phyloP scores from a whole-genome alignment of 1,140 invertebrate species.

The Whitmania pigra region DNA sequence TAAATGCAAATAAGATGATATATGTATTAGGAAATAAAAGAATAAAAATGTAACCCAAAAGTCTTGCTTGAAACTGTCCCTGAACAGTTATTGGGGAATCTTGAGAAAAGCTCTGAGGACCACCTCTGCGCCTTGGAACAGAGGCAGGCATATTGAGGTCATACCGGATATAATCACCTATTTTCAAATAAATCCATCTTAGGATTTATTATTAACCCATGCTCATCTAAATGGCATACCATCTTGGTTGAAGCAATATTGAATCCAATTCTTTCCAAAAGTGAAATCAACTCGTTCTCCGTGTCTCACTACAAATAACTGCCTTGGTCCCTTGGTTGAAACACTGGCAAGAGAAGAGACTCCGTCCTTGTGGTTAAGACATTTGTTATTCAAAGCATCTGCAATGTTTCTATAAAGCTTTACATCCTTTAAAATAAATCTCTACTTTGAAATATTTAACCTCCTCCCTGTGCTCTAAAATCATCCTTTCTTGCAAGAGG shows the following conservation, averaged over 20 bases:
- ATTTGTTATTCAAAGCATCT: too few species aligned
- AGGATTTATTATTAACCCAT: neutral
- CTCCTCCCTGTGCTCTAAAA: too few species aligned
- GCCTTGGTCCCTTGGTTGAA: conserved; percentile 36
- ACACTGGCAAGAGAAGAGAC: conserved; percentile 4
- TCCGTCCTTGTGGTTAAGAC: neutral
- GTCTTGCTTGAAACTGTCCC: conserved; percentile 42
- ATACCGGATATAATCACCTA: conserved; percentile 55
- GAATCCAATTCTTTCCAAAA: conserved; percentile 68
- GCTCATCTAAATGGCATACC: conserved; percentile 40
- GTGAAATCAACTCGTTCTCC: conserved; percentile 81
- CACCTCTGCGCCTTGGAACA: conserved; percentile 48
- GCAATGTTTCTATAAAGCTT: too few species aligned
- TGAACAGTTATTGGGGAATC: conserved; percentile 78
- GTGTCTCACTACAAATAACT: conserved; percentile 67
- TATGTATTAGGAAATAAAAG: neutral
- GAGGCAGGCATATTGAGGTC: conserved; percentile 77
- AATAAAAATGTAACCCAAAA: conserved; percentile 51
- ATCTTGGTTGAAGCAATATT: conserved; percentile 67
- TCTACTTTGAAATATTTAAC: too few species aligned
- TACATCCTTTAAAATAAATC: too few species aligned
- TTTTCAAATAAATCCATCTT: neutral
- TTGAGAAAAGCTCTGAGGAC: conserved; percentile 56
- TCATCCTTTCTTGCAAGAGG: too few species aligned
- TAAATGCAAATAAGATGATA: neutral